Evolutionary conservation across 2,888 invertebrate genomes (phyloP), one percentile per base, ranked within the genome.

Genomic region (Thecophora atra): DNA sequence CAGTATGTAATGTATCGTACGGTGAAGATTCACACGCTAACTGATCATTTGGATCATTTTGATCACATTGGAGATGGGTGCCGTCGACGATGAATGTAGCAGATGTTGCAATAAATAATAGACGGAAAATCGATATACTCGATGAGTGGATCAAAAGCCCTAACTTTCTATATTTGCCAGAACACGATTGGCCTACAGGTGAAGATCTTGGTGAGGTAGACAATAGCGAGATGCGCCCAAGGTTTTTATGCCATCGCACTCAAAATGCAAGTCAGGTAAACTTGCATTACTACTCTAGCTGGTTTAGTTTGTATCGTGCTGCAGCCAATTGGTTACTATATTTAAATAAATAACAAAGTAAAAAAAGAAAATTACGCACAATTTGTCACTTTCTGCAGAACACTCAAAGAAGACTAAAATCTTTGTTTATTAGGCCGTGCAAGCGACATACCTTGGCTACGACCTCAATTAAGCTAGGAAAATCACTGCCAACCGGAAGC

Each of bases 111-210:
- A 44, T 13, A 44, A 44, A 44, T 11, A 44, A 13, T 13, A 44
- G 13, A 44, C 44, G 8, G 13, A 44, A 44, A 44, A 11, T 7
- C 13, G 44, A 44, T 44, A 44, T 44, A 44, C 13, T 44, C 44
- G 44, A 44, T 11, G 44, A 44, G 44, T 44, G 44, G 44, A 13
- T 54, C n/a, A 54, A 54, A 6, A n/a, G n/a, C 54, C 19, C 54
- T 54, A 54, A 54, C 6, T 17, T 54, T 54, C 54, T 54, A 7
- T 54, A 54, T 54, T 54, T 54, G 54, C 19, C 54, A n/a, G 54
- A 54, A 54, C 8, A 7, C 54, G 54, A 54, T n/a, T n/a, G n/a
- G n/a, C n/a, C n/a, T n/a, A n/a, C n/a, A n/a, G n/a, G n/a, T n/a
- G n/a, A n/a, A n/a, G n/a, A n/a, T n/a, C n/a, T n/a, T n/a, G n/a